Base-by-base conservation (phyloP, 2,888 invertebrate genomes). In the Phytoseiulus persimilis region DNA sequence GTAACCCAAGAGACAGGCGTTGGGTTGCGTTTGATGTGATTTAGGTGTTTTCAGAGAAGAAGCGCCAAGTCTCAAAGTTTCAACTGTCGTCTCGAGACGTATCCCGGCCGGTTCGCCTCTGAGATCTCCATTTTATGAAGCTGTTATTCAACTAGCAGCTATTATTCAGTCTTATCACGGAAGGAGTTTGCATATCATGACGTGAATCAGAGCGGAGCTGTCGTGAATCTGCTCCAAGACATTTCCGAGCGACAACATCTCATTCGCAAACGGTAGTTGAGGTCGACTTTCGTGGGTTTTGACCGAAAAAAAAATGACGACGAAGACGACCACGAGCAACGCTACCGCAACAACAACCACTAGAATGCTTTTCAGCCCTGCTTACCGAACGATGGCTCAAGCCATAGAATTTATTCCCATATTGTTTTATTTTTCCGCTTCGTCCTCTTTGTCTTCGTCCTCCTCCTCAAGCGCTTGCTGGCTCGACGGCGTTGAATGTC, bases 121-220 rank as follows among this genome's bases (percentile, higher is more conserved):
- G 65, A 65, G 18, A 65, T 65, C 65, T 65, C 65, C 65, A 65
- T 65, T 65, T 65, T 65, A 65, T 18, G 65, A 28, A 65, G 65
- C 65, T 65, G 23, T 65, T 65, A 18, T 65, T 65, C 65, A 65
- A 65, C 65, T 65, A 65, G 28, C 65, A 28, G 65, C 65, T 65
- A 65, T 65, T 65, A 65, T 65, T 65, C 65, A 65, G 65, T 65
- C 65, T 65, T 65, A 65, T 65, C 65, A 65, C 65, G 65, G 65
- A 65, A 65, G 65, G 65, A 65, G 65, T 65, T 65, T 65, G 65
- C 65, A 65, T 65, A 65, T 65, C 65, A 65, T 11, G 65, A 65
- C 65, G 65, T 65, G 65, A 65, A 65, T 65, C 65, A 65, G 65
- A 65, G 65, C 65, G 28, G 65, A 28, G 65, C 65, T 65, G 65